Base-by-base conservation (phyloP, 2,888 invertebrate species). In the Pollenia amentaria region DNA sequence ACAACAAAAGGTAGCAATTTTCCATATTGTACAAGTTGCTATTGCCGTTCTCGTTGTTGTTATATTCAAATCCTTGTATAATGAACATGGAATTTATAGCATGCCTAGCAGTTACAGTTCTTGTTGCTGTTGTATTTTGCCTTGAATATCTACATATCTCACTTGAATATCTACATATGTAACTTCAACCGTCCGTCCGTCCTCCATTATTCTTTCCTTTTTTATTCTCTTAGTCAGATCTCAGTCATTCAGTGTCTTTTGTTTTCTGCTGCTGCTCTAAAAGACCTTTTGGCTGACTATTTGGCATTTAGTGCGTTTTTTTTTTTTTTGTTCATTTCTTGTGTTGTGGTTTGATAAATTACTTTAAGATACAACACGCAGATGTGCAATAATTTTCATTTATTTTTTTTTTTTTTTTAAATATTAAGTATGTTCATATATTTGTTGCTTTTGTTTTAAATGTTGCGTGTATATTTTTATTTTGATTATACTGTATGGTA, bases 351-450 rank as follows among this genome's bases (percentile, higher is more conserved):
- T 73, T 78, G 70, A 85, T 84, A 86, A 86, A 88, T 88, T 83
- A 78, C 87, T 85, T 75, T 62, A 84, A 86, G 85, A 80, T 85
- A 80, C 84, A 83, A 83, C 76, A 80, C 85, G 85, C 88, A 88
- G 88, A 88, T 88, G 85, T 88, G 88, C 88, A 84, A 78, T 78
- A 67, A 84, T 77, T 78, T 84, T 84, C 57, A 84, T 84, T 78
- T 57, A 29, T 78, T 83, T 77, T 64, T 18, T 69, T 69, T 53
- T 69, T 29, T n/a, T 62, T n/a, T 48, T 48, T 48, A 12, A 73
- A 29, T 67, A 65, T 57, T 64, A 12, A 70, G 48, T 67, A 8
- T 70, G 60, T 70, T 29, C 38, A 57, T 57, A 57, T 67, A 72
- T 64, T 80, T 62, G 21, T 72, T 53, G 70, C 18, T 78, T 72